Evolutionary conservation across 2,888 invertebrate genomes (phyloP).

Genomic region (Drosophila helvetica): DNA sequence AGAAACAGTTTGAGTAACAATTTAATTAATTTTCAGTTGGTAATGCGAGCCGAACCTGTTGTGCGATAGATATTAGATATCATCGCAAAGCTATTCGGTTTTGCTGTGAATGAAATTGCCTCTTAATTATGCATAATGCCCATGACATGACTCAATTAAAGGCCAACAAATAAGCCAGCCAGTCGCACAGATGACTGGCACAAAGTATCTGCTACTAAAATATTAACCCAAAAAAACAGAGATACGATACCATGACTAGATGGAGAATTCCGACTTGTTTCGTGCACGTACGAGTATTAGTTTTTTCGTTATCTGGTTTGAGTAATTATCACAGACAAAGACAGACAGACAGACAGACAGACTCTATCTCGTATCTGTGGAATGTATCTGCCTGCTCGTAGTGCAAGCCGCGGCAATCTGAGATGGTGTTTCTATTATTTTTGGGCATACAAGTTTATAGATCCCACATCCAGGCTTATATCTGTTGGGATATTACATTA

Average conservation of each 20-base stretch:
- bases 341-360: background rate
- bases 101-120: conserved; percentile 49
- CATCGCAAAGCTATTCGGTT: conserved; percentile 10
- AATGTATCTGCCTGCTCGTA: conserved; percentile 2
- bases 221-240: conserved; percentile 9
- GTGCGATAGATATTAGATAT: conserved; percentile 60
- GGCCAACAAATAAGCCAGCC: conserved; percentile 11
- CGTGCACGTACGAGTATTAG: conserved; percentile 18
- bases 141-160: conserved; percentile 53
- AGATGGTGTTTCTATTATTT: conserved; percentile 9
- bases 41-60: conserved; percentile 76
- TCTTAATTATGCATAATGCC: conserved; percentile 69
- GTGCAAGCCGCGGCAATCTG: conserved; percentile 5
- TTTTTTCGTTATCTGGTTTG: conserved; percentile 31
- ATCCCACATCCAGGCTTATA: too few relatives aligned
- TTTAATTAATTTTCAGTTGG: conserved; percentile 77
- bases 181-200: conserved; percentile 24
- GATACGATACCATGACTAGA: conserved; percentile 25
- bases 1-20: conserved; percentile 68
- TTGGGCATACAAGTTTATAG: background rate
- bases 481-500: too few relatives aligned
- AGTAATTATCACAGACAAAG: conserved; percentile 35
- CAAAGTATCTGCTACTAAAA: conserved; percentile 1
- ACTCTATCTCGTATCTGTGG: conserved; percentile 12
- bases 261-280: conserved; percentile 17